Evolutionary conservation across 2,888 invertebrate genomes (phyloP).

Genomic region (Temnothorax rugatulus): DNA sequence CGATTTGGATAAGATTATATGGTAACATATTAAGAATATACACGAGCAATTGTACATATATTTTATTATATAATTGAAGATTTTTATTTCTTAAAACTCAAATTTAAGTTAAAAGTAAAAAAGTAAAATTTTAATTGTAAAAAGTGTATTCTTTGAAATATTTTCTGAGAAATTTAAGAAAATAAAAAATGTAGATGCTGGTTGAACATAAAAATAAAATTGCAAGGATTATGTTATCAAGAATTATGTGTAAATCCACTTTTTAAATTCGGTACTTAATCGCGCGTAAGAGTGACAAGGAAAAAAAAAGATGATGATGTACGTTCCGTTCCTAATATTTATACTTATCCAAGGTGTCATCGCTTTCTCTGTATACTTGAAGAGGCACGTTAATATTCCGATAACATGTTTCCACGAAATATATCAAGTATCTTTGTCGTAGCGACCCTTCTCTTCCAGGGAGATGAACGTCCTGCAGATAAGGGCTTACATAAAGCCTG

Average conservation of each 20-base stretch:
- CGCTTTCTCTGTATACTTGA: neutral
- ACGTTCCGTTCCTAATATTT: neutral
- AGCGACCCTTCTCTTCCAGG: neutral
- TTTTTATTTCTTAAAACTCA: neutral
- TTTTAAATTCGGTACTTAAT: conserved; percentile 9
- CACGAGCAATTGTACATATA: neutral
- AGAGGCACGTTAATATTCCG: conserved; percentile 71
- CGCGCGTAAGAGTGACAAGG: neutral
- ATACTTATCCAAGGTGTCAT: conserved; percentile 18
- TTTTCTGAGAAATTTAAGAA: neutral
- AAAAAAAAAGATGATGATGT: neutral
- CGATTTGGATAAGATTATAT: neutral
- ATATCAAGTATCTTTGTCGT: conserved; percentile 59
- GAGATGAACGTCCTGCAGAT: conserved; percentile 67
- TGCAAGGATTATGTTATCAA: neutral
- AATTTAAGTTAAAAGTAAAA: neutral
- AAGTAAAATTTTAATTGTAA: neutral
- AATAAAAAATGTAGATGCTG: neutral
- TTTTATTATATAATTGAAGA: neutral
- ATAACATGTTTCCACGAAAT: conserved; percentile 59
- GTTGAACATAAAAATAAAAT: conserved; percentile 13
- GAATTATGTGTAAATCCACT: neutral
- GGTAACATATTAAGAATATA: neutral
- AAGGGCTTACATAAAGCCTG: conserved; percentile 64
- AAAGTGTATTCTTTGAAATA: neutral